Percentiles rank a stretch among this genome's conserved stretches.
Conservation (phyloP, 2,888 invertebrate species). For the Acleris literana region DNA sequence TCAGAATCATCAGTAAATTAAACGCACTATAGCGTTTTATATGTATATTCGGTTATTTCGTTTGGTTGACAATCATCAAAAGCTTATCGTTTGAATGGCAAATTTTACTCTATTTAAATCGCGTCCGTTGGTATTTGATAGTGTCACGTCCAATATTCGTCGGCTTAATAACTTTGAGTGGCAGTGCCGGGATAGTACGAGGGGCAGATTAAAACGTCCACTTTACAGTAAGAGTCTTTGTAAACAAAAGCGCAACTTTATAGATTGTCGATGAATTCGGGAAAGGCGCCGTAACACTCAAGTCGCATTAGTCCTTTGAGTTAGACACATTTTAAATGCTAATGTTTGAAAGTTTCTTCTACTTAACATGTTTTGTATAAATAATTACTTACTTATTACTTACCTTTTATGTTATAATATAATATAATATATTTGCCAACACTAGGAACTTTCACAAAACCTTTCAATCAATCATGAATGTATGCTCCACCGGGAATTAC, state of each 20-base stretch:
- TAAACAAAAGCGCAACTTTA: slow-evolving; percentile 27
- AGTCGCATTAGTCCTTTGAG: not conserved
- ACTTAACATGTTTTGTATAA: too few relatives aligned
- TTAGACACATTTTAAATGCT: not conserved
- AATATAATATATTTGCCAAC: too few relatives aligned
- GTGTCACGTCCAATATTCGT: slow-evolving; percentile 22
- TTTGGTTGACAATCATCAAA: not conserved
- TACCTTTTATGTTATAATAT: too few relatives aligned
- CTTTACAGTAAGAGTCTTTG: slow-evolving; percentile 18
- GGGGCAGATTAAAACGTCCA: slow-evolving; percentile 15
- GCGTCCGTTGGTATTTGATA: slow-evolving; percentile 21
- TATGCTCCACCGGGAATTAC: too few relatives aligned
- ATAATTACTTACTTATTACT: too few relatives aligned
- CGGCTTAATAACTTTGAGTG: slow-evolving; percentile 27
- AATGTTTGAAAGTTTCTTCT: too few relatives aligned
- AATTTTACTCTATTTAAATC: slow-evolving; percentile 11
- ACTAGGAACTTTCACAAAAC: too few relatives aligned
- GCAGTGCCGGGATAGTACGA: slow-evolving; percentile 19
- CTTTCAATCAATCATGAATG: too few relatives aligned
- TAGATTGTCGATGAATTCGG: slow-evolving; percentile 15
- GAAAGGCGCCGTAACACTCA: slow-evolving; percentile 3
- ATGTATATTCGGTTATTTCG: too few relatives aligned
- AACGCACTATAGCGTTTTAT: too few relatives aligned
- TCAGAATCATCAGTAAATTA: not conserved
- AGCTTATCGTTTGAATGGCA: not conserved